phyloP scores from a whole-genome alignment of 2,888 invertebrate genomes.

The Euzophera pinguis region DNA sequence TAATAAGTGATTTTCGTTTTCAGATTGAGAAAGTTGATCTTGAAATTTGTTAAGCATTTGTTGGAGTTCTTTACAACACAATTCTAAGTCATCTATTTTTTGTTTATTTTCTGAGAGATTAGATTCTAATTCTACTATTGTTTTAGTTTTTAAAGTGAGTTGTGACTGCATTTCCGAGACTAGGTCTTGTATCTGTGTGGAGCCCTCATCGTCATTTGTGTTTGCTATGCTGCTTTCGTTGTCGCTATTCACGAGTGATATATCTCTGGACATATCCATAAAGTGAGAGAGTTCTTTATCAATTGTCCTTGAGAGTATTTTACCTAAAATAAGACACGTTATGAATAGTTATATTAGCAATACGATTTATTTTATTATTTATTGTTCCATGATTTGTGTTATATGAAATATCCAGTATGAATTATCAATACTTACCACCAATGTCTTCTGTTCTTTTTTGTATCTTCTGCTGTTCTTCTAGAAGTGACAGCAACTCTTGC shows the following conservation, averaged over 20 bases:
- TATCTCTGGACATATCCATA: slow-evolving; percentile 57
- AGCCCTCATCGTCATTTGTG: slow-evolving; percentile 31
- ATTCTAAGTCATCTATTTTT: slow-evolving; percentile 48
- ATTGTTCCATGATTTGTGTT: background rate
- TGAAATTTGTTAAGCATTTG: slow-evolving; percentile 37
- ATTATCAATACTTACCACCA: slow-evolving; percentile 42
- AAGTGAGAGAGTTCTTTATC: slow-evolving; percentile 42
- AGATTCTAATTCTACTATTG: slow-evolving; percentile 46
- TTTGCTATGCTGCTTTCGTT: slow-evolving; percentile 43
- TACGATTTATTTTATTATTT: background rate
- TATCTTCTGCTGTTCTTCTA: slow-evolving; percentile 52
- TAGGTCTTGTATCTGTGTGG: slow-evolving; percentile 31
- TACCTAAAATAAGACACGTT: slow-evolving; percentile 31
- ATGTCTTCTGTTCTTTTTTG: slow-evolving; percentile 34
- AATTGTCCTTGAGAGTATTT: slow-evolving; percentile 29
- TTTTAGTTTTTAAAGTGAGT: slow-evolving; percentile 40
- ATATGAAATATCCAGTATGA: no score
- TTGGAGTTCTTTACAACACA: slow-evolving; percentile 41
- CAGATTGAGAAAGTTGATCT: slow-evolving; percentile 38
- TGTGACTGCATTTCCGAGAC: slow-evolving; percentile 41
- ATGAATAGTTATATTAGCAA: no score
- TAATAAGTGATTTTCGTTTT: slow-evolving; percentile 49
- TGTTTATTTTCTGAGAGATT: slow-evolving; percentile 42
- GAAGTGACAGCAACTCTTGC: slow-evolving; percentile 69
- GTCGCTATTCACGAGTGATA: slow-evolving; percentile 56